Evolutionary conservation across 2,888 invertebrate species (phyloP).

Genomic region (Auanema sp.): DNA sequence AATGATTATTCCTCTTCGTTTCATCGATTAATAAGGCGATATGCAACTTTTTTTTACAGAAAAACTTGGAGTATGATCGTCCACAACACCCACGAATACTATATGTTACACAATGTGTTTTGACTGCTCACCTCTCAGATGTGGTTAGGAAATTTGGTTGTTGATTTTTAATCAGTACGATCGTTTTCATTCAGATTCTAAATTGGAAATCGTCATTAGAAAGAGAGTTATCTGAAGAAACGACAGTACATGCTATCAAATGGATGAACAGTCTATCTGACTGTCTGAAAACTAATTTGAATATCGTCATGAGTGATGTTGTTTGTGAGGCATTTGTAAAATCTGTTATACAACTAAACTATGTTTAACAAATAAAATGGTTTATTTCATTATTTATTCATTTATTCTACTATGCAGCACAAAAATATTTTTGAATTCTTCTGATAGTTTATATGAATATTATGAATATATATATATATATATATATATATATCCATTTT

Average conservation of each 20-base stretch:
- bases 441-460: too few relatives aligned
- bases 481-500: too few relatives aligned
- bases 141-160: conserved; percentile 22
- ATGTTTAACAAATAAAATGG: not conserved
- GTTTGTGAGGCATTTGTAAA: conserved; percentile 5
- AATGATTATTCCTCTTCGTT: too few relatives aligned
- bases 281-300: not conserved
- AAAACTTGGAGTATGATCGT: conserved; percentile 5
- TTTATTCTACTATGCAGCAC: too few relatives aligned
- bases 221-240: not conserved
- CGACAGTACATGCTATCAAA: not conserved
- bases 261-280: conserved; percentile 7
- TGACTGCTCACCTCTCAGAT: conserved; percentile 25
- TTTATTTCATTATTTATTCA: too few relatives aligned
- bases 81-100: conserved; percentile 8
- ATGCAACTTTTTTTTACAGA: not conserved
- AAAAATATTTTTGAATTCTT: too few relatives aligned
- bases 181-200: not conserved
- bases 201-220: conserved; percentile 13
- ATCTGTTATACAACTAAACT: conserved; percentile 10
- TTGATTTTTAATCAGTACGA: not conserved
- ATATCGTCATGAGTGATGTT: conserved; percentile 17
- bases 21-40: too few relatives aligned
- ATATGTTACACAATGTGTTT: conserved; percentile 32
- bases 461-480: too few relatives aligned